Conservation (phyloP, 23 tunicate species). For the Styela plicata region DNA sequence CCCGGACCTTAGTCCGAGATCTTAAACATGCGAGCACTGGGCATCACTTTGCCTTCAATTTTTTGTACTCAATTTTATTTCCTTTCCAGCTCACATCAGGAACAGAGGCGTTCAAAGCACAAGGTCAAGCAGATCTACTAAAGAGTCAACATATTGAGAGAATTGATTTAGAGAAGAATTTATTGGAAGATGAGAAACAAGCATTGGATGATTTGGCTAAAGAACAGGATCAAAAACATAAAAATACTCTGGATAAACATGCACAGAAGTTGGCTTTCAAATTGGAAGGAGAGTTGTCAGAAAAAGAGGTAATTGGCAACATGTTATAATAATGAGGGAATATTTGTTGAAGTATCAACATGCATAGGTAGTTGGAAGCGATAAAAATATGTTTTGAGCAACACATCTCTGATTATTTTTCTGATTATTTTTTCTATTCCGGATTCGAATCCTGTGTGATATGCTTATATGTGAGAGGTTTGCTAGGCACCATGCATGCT, state of each 20-base stretch:
- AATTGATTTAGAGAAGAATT: slow-evolving; percentile 45
- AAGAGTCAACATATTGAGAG: slow-evolving; percentile 55
- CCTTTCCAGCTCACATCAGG: slow-evolving; percentile 23
- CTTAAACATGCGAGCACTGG: too few species aligned
- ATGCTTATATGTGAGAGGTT: too few species aligned
- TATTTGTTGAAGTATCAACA: too few species aligned
- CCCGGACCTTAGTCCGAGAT: too few species aligned
- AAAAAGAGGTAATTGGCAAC: slow-evolving; percentile 74
- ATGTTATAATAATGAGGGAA: too few species aligned
- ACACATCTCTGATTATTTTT: too few species aligned
- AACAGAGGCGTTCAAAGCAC: slow-evolving; percentile 65
- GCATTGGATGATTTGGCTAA: slow-evolving; percentile 52
- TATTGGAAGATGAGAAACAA: slow-evolving; percentile 61
- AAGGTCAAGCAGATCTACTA: slow-evolving; percentile 61
- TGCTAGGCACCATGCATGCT: too few species aligned
- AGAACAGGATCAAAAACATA: slow-evolving; percentile 49
- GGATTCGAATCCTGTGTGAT: too few species aligned
- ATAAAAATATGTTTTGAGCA: too few species aligned
- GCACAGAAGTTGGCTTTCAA: slow-evolving; percentile 62
- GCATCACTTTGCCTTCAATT: too few species aligned
- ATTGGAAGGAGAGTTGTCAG: slow-evolving; percentile 67
- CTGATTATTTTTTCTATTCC: too few species aligned
- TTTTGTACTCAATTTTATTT: background rate
- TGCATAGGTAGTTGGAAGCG: too few species aligned
- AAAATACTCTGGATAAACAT: slow-evolving; percentile 45